These are phyloP conservation scores for Leptinotarsa haldemani DNA, from an alignment of 2,888 invertebrate species.

Conservation along the genomic window DNA sequence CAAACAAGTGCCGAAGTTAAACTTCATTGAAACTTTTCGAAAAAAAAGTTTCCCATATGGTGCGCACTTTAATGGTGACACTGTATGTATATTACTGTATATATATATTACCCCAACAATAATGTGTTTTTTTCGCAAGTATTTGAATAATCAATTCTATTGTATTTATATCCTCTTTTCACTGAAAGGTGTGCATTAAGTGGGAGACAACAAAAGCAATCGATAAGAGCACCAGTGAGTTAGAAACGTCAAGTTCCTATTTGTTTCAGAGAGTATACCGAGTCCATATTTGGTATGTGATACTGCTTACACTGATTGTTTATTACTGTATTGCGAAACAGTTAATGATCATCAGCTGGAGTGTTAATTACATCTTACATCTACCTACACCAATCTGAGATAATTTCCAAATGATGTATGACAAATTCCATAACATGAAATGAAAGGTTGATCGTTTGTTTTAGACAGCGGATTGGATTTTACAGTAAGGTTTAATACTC, in stretches of 20 bases:
- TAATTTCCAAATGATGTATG: conserved; percentile 3
- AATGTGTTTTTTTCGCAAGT: no score
- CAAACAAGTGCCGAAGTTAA: no score
- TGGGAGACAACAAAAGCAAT: no score
- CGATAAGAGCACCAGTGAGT: background rate
- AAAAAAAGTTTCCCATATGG: no score
- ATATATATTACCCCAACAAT: no score
- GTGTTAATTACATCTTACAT: conserved; percentile 20
- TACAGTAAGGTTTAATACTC: background rate
- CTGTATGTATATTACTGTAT: no score
- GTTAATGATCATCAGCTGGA: conserved; percentile 16
- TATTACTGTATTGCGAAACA: conserved; percentile 21
- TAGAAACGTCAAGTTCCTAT: background rate
- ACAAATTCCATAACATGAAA: conserved; percentile 10
- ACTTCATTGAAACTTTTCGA: no score
- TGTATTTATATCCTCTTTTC: no score
- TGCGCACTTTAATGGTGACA: no score
- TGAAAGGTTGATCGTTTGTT: conserved; percentile 1
- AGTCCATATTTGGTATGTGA: conserved; percentile 21
- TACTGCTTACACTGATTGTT: conserved; percentile 5
- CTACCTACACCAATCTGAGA: conserved; percentile 4
- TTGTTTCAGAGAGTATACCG: conserved; percentile 1
- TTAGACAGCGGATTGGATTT: background rate
- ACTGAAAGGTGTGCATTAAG: no score
- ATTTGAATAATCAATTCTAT: no score